Conservation (phyloP, 2,797 vertebrate genomes). For the Sebastes miniatus region DNA sequence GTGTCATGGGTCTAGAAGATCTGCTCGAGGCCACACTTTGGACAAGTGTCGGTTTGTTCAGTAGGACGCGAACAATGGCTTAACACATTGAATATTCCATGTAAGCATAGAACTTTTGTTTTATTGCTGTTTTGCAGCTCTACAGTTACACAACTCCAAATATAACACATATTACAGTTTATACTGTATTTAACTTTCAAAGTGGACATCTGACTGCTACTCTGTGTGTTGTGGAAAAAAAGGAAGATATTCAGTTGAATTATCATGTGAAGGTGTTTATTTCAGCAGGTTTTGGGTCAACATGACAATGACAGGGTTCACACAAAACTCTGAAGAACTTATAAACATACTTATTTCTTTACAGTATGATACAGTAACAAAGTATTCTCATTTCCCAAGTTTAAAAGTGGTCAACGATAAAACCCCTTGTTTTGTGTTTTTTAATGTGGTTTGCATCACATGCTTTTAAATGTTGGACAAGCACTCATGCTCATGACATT, state of each 20-base stretch:
- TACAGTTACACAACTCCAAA: neutral
- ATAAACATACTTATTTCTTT: conserved; percentile 31
- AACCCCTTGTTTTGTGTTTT: neutral
- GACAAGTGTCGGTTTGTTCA: conserved; percentile 15
- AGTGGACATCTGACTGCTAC: neutral
- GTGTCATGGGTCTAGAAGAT: neutral
- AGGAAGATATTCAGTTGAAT: neutral
- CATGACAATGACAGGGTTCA: conserved; percentile 1
- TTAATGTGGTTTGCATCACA: conserved; percentile 42
- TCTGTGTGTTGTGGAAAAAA: neutral
- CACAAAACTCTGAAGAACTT: conserved; percentile 4
- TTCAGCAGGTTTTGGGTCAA: conserved; percentile 15
- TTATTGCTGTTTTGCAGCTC: neutral
- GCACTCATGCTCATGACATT: conserved; percentile 43
- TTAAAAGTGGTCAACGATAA: conserved; percentile 8
- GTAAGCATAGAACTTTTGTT: neutral
- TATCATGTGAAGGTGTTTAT: conserved; percentile 43
- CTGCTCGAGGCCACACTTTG: neutral
- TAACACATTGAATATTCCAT: neutral
- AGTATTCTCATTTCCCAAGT: neutral
- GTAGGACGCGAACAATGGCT: neutral
- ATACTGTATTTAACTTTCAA: neutral
- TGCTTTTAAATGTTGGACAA: conserved; percentile 48
- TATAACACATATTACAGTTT: neutral
- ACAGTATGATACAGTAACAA: conserved; percentile 42